Evolutionary conservation across 2,113 vertebrate species (phyloP).

Genomic region (Forbesichthys papilliferus): DNA sequence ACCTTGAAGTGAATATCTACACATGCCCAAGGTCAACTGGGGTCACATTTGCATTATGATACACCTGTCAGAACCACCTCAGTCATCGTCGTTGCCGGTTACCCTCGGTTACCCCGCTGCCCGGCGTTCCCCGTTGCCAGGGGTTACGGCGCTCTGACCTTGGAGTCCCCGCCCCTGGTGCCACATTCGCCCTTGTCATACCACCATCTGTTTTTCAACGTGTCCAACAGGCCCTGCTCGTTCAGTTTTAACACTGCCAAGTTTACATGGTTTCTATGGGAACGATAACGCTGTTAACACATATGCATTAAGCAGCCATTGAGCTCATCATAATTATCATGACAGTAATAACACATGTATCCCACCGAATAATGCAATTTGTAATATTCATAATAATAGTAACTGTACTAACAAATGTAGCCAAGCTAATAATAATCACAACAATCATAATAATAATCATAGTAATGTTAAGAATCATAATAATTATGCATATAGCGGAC

Average conservation of each 20-base stretch:
- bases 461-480: too few species aligned
- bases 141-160: constrained; percentile 96
- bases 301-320: constrained; percentile 21
- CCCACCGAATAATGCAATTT: too few species aligned
- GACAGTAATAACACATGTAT: too few species aligned
- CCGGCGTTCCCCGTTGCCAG: constrained; percentile 86
- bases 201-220: constrained; percentile 99
- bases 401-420: too few species aligned
- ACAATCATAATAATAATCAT: too few species aligned
- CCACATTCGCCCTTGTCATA: constrained; percentile 99
- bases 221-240: constrained; percentile 99
- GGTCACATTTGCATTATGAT: neutral
- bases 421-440: too few species aligned
- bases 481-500: too few species aligned
- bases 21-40: neutral
- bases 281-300: constrained; percentile 72
- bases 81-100: constrained; percentile 86
- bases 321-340: too few species aligned
- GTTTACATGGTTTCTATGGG: constrained; percentile 98
- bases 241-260: constrained; percentile 99
- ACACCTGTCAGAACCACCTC: neutral
- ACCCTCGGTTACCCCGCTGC: constrained; percentile 73
- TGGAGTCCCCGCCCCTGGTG: constrained; percentile 99
- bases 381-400: too few species aligned
- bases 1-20: too few species aligned